These are phyloP conservation scores for Latrodectus hesperus DNA, from an alignment of 2,888 invertebrate genomes.

Conservation along the genomic window DNA sequence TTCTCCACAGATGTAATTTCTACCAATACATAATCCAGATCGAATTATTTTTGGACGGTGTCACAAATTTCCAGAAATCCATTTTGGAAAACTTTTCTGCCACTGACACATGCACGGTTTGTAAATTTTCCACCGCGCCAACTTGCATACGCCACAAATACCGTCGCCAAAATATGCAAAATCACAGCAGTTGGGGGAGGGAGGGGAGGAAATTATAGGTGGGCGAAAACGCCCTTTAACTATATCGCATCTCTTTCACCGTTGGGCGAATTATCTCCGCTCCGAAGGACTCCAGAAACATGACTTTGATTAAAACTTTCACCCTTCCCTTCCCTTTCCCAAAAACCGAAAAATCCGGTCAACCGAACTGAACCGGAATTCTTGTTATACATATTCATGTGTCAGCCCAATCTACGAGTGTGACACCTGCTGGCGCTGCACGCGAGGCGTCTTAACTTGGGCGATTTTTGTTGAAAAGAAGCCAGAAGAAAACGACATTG, in stretches of 20 bases:
- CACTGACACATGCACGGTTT: background rate
- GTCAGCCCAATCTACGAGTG: conserved; percentile 20
- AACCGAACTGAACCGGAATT: background rate
- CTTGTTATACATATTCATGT: conserved; percentile 49
- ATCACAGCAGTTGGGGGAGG: background rate
- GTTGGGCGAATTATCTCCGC: conserved; percentile 26
- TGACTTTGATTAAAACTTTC: conserved; percentile 58
- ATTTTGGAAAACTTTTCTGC: background rate
- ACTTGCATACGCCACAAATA: background rate
- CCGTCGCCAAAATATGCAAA: conserved; percentile 48
- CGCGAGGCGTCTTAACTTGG: background rate
- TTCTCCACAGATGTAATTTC: no score
- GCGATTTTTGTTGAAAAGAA: conserved; percentile 4
- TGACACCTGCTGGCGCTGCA: conserved; percentile 30
- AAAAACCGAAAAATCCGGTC: conserved; percentile 35
- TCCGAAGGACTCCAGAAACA: conserved; percentile 24
- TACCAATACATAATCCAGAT: background rate
- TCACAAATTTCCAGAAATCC: background rate
- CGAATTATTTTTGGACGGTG: background rate
- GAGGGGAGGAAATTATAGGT: background rate
- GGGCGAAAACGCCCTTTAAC: conserved; percentile 2
- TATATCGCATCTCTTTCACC: conserved; percentile 3
- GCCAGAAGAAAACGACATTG: background rate
- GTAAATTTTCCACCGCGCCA: conserved; percentile 23
- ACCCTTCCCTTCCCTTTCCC: conserved; percentile 4